Conservation (phyloP, 2,888 invertebrate species). For the Atrina japonica region DNA sequence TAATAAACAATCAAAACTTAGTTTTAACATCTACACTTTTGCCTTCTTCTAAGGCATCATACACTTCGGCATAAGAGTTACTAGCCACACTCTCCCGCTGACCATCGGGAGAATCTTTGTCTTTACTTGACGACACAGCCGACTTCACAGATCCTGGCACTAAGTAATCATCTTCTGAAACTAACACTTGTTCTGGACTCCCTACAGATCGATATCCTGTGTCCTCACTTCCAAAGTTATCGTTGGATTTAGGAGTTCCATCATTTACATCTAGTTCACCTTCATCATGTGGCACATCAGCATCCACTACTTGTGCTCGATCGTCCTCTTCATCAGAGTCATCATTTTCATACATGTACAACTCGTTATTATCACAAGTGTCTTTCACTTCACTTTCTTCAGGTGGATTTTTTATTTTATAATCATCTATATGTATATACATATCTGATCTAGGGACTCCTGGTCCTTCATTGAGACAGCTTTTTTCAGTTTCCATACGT, state of each 20-base stretch:
- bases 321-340: slow-evolving; percentile 17
- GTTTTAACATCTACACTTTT: slow-evolving; percentile 33
- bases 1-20: slow-evolving; percentile 20
- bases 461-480: slow-evolving; percentile 52
- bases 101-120: not conserved
- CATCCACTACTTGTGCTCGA: not conserved
- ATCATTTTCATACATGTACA: slow-evolving; percentile 26
- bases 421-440: slow-evolving; percentile 46
- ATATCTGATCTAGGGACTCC: slow-evolving; percentile 7
- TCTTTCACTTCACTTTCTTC: not conserved
- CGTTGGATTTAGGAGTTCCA: slow-evolving; percentile 30
- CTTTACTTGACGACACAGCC: slow-evolving; percentile 6
- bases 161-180: slow-evolving; percentile 44
- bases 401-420: slow-evolving; percentile 27
- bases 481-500: slow-evolving; percentile 59
- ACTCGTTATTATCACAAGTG: slow-evolving; percentile 8
- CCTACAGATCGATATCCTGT: slow-evolving; percentile 44
- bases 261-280: slow-evolving; percentile 15
- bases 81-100: slow-evolving; percentile 9
- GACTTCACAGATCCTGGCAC: slow-evolving; percentile 39
- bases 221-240: slow-evolving; percentile 44
- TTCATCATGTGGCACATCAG: not conserved
- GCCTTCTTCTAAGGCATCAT: slow-evolving; percentile 35
- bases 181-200: slow-evolving; percentile 44
- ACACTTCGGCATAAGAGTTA: slow-evolving; percentile 28